phyloP scores from a whole-genome alignment of 2,113 vertebrate species.

The Ivindomyrus marchei region DNA sequence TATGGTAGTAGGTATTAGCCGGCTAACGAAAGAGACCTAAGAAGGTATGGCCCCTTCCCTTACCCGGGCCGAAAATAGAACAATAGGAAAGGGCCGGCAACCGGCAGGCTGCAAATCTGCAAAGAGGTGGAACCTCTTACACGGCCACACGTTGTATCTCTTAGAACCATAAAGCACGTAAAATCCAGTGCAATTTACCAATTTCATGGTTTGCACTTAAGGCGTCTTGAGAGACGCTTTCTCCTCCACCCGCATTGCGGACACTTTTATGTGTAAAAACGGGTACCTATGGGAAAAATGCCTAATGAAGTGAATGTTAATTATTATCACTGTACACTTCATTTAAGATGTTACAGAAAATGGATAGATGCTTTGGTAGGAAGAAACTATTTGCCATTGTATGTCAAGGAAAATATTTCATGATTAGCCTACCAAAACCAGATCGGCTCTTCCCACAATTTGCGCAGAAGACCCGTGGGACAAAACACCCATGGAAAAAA shows the following conservation, averaged over 20 bases:
- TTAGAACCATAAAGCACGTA: not conserved
- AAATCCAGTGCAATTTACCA: not conserved
- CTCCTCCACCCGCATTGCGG: not conserved
- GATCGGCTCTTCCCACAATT: not conserved
- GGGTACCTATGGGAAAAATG: not conserved
- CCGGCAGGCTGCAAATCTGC: not conserved
- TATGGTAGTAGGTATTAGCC: not conserved
- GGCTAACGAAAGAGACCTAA: not conserved
- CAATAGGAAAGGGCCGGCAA: not conserved
- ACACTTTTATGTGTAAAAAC: not conserved
- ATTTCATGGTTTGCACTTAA: not conserved
- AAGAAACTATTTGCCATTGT: not conserved
- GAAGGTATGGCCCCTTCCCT: not conserved
- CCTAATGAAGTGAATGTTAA: not conserved
- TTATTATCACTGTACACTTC: not conserved
- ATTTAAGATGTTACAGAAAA: not conserved
- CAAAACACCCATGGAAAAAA: conserved; percentile 25
- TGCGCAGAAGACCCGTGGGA: not conserved
- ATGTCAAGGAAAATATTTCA: not conserved
- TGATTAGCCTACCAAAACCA: not conserved
- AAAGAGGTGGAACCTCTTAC: not conserved
- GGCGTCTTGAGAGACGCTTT: not conserved
- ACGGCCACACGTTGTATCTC: not conserved
- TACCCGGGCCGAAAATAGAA: not conserved
- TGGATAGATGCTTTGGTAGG: not conserved